phyloP scores from a whole-genome alignment of 1,140 invertebrate species.

The Bactericera cockerelli region DNA sequence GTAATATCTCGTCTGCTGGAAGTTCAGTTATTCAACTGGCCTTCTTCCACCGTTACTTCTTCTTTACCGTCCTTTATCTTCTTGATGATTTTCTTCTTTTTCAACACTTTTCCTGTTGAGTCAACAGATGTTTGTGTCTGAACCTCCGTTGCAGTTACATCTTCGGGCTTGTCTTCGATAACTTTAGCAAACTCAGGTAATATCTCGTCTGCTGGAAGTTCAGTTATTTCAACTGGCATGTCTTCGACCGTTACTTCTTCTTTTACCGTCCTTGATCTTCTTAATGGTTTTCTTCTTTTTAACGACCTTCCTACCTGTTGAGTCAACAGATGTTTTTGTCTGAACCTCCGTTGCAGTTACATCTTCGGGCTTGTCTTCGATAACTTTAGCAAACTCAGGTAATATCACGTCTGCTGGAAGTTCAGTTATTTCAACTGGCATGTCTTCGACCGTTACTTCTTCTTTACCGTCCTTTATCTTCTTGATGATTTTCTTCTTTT shows the following conservation, averaged over 20 bases:
- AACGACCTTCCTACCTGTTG: conserved; percentile 19
- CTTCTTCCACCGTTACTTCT: conserved; percentile 25
- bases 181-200: conserved; percentile 7
- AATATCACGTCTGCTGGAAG: conserved; percentile 15
- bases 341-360: conserved; percentile 30
- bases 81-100: conserved; percentile 19
- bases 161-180: neutral
- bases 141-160: neutral
- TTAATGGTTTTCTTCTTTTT: conserved; percentile 24
- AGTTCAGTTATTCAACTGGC: conserved; percentile 21
- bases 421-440: conserved; percentile 15
- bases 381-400: conserved; percentile 12
- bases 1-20: conserved; percentile 26
- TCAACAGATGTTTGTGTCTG: conserved; percentile 11
- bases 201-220: conserved; percentile 27
- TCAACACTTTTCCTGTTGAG: conserved; percentile 14
- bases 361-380: conserved; percentile 23
- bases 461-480: conserved; percentile 18
- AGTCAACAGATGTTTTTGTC: conserved; percentile 9
- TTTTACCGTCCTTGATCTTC: conserved; percentile 10
- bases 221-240: conserved; percentile 25
- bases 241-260: conserved; percentile 29
- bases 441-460: conserved; percentile 23
- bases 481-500: conserved; percentile 22
- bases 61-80: conserved; percentile 21